Percentiles rank a stretch among this genome's conserved stretches.
Conservation (phyloP, 2,797 vertebrate genomes). For the Cryptoblepharus egeriae region DNA sequence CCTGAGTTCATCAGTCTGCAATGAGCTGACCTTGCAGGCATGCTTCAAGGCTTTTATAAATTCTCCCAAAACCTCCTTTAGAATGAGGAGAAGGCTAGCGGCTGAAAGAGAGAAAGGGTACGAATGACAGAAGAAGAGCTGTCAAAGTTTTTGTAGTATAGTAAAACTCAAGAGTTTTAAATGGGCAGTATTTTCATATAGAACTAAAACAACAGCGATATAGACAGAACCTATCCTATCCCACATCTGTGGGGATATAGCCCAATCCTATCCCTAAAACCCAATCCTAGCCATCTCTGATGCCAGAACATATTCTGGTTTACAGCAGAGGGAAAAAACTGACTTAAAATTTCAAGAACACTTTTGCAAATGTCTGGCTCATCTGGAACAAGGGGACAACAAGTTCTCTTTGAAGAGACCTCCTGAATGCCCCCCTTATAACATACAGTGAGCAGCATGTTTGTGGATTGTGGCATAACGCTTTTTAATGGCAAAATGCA, state of each 20-base stretch:
- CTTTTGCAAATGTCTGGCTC: no score
- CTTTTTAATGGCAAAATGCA: background rate
- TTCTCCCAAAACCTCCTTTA: slow-evolving; percentile 57
- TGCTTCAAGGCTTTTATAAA: slow-evolving; percentile 35
- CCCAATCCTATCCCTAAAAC: no score
- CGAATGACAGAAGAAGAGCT: slow-evolving; percentile 49
- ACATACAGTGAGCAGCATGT: no score
- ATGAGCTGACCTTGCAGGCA: slow-evolving; percentile 56
- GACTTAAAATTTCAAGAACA: no score
- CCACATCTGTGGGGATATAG: no score
- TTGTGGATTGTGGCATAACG: background rate
- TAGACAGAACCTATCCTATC: background rate
- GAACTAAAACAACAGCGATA: background rate
- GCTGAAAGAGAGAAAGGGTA: slow-evolving; percentile 49
- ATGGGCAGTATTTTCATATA: background rate
- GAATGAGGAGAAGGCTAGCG: background rate
- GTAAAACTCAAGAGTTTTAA: background rate
- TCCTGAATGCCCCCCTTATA: no score
- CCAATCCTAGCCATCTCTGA: no score
- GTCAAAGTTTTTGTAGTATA: slow-evolving; percentile 35
- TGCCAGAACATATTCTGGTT: no score
- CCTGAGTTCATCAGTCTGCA: slow-evolving; percentile 34
- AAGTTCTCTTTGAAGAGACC: no score
- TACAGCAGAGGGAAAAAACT: no score
- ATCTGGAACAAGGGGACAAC: no score